Conservation (phyloP, 2,113 vertebrate species). For the Etia nguti region DNA sequence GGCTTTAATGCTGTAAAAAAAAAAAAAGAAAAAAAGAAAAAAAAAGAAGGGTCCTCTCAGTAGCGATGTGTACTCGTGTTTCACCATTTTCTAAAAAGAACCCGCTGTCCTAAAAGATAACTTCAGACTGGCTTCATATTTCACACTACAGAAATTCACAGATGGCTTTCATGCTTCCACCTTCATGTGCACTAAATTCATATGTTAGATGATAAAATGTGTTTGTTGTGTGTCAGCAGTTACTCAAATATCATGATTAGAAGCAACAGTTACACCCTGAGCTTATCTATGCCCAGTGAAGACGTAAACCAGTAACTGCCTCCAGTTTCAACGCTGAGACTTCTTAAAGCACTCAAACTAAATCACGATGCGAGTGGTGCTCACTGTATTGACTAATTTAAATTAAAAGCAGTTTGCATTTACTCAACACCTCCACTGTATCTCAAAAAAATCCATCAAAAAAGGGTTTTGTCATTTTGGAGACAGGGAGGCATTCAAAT, state of each 20-base stretch:
- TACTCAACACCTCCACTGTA: background rate
- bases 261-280: background rate
- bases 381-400: background rate
- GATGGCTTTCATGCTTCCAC: background rate
- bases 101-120: background rate
- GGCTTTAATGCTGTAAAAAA: fast-evolving
- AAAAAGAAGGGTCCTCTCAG: background rate
- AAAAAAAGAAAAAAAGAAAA: too few relatives aligned
- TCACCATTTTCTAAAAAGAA: background rate
- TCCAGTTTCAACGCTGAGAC: background rate
- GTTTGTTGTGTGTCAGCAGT: background rate
- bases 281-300: background rate
- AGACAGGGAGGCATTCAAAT: background rate
- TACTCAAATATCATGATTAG: background rate
- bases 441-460: background rate
- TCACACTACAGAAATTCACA: background rate
- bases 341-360: background rate
- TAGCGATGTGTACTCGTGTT: background rate
- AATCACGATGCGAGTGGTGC: fast-evolving
- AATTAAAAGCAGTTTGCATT: background rate
- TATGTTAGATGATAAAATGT: background rate
- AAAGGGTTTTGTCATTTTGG: background rate
- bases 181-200: background rate
- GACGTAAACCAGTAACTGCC: background rate
- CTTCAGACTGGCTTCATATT: background rate